These are phyloP conservation scores for Spilogale gracilis DNA, from an alignment of 2,113 vertebrate genomes.

Conservation along the genomic window DNA sequence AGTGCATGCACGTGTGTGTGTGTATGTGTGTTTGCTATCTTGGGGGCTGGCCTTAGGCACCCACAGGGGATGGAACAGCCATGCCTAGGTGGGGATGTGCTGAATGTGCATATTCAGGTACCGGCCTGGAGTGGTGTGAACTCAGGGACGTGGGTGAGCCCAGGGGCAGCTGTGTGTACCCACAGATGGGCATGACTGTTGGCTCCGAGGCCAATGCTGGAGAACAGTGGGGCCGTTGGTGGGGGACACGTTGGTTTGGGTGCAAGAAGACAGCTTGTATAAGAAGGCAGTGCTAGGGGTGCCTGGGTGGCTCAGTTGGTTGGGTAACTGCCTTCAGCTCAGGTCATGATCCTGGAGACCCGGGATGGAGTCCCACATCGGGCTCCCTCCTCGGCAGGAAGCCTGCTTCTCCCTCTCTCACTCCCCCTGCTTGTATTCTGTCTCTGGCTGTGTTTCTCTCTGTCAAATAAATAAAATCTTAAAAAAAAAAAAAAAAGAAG, in stretches of 20 bases:
- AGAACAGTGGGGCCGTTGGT: accelerated
- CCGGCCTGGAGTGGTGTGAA: neutral
- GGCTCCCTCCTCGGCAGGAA: too few species aligned
- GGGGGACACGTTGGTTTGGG: accelerated
- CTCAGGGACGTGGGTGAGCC: neutral
- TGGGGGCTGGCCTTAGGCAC: neutral
- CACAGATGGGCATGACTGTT: neutral
- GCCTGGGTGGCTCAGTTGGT: too few species aligned
- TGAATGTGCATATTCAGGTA: neutral
- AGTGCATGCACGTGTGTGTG: accelerated
- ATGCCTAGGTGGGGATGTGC: neutral
- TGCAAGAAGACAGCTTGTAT: neutral
- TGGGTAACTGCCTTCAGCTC: too few species aligned
- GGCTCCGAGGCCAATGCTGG: neutral
- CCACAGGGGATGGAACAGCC: neutral
- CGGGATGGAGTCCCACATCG: too few species aligned
- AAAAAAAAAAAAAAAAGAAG: neutral
- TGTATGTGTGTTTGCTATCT: neutral
- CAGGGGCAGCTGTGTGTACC: neutral
- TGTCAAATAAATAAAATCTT: too few species aligned
- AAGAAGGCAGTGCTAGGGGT: neutral
- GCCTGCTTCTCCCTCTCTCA: too few species aligned
- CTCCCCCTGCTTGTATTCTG: too few species aligned
- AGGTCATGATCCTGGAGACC: too few species aligned
- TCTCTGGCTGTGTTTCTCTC: too few species aligned